phyloP scores from a whole-genome alignment of 2,888 invertebrate genomes.

The Drosophila prostipennis region DNA sequence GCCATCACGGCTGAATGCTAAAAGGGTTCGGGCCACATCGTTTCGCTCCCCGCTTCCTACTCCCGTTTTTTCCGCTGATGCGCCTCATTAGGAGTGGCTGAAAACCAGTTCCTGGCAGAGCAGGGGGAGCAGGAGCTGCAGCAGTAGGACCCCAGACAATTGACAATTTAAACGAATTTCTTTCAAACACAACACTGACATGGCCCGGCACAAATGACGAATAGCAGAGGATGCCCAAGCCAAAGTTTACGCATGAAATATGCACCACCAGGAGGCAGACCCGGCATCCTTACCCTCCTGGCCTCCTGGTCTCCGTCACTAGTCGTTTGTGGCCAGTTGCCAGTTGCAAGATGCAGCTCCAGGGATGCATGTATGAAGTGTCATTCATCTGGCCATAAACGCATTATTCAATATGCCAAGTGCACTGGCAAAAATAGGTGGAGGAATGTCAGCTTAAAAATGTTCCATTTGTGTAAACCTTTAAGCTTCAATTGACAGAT shows the following conservation, averaged over 20 bases:
- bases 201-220: conserved; percentile 75
- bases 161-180: conserved; percentile 79
- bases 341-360: conserved; percentile 19
- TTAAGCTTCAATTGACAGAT: no score
- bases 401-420: conserved; percentile 82
- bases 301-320: conserved; percentile 1
- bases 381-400: conserved; percentile 83
- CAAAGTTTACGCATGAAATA: conserved; percentile 74
- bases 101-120: conserved; percentile 61
- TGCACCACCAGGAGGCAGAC: conserved; percentile 65
- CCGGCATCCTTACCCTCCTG: conserved; percentile 25
- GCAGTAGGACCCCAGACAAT: conserved; percentile 64
- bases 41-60: conserved; percentile 28
- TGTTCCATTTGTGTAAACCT: background rate
- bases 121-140: conserved; percentile 40
- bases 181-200: conserved; percentile 75
- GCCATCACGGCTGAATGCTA: conserved; percentile 76
- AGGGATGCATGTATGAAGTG: conserved; percentile 81
- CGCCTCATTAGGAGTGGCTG: conserved; percentile 76
- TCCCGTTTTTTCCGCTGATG: conserved; percentile 53
- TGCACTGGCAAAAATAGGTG: conserved; percentile 4
- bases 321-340: conserved; percentile 8
- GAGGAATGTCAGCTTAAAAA: background rate
- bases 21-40: conserved; percentile 58
- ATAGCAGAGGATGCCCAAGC: conserved; percentile 60